Percentiles rank a stretch among this genome's conserved stretches.
Conservation (phyloP, 2,113 vertebrate genomes). For the Peromyscus polionotus region DNA sequence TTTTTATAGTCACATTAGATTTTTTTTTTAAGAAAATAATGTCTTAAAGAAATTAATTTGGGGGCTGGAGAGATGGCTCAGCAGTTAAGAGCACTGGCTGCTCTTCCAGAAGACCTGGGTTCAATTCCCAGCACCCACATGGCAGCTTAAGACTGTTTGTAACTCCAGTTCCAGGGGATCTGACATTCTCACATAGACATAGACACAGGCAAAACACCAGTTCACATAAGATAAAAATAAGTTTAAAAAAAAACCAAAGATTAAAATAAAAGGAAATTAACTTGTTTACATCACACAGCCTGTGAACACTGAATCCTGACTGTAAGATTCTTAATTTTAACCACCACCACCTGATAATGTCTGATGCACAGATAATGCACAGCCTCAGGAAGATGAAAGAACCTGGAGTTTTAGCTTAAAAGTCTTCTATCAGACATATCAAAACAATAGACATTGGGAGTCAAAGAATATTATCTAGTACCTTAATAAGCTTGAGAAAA, state of each 20-base stretch:
- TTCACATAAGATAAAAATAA: too few species aligned
- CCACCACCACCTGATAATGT: background rate
- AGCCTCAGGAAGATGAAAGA: background rate
- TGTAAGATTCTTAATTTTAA: background rate
- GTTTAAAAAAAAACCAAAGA: background rate
- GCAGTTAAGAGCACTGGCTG: background rate
- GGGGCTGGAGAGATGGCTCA: background rate
- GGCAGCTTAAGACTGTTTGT: too few species aligned
- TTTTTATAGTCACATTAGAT: background rate
- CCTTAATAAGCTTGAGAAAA: background rate
- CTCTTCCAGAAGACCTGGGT: background rate
- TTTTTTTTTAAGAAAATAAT: background rate
- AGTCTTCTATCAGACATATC: background rate
- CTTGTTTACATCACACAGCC: background rate
- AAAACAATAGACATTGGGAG: background rate
- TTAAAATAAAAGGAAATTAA: background rate
- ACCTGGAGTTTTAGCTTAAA: background rate
- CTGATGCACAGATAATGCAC: background rate
- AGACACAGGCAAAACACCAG: too few species aligned
- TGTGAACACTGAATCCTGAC: background rate
- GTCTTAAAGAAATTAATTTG: background rate
- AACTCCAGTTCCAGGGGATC: too few species aligned
- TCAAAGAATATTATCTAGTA: slow-evolving; percentile 11
- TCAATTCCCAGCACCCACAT: background rate
- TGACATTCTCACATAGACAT: too few species aligned